Percentiles rank a stretch among this genome's conserved stretches.
Conservation (phyloP, 2,113 vertebrate genomes). For the Progne subis region DNA sequence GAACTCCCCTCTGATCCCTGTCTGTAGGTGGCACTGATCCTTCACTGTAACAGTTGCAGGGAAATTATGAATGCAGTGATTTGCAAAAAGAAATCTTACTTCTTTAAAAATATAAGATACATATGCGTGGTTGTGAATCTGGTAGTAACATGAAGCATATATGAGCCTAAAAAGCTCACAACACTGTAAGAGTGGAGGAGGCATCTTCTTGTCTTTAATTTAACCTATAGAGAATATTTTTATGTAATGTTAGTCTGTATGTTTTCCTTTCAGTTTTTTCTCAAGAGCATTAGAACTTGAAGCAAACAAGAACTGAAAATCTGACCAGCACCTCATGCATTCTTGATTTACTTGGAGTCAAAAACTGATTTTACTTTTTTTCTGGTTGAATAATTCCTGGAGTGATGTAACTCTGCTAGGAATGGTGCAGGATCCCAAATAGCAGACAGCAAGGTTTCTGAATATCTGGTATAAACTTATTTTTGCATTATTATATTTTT, state of each 20-base stretch:
- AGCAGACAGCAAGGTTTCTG: neutral
- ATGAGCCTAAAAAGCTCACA: constrained; percentile 8
- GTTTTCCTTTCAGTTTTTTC: constrained; percentile 12
- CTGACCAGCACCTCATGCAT: neutral
- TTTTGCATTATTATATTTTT: neutral
- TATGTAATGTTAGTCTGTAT: neutral
- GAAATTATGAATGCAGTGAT: neutral
- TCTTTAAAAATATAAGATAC: neutral
- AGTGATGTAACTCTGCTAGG: neutral
- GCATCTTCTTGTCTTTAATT: neutral
- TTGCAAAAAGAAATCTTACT: neutral
- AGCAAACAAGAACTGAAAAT: constrained; percentile 18
- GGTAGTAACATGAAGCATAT: neutral
- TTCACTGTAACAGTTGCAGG: constrained; percentile 32
- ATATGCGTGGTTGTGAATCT: neutral
- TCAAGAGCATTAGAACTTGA: constrained; percentile 2
- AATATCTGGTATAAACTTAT: neutral
- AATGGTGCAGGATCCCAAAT: neutral
- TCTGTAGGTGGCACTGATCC: constrained; percentile 71
- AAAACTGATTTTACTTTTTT: constrained; percentile 33
- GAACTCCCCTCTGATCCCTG: constrained; percentile 15
- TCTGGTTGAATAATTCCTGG: neutral
- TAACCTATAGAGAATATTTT: neutral
- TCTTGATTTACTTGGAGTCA: constrained; percentile 24
- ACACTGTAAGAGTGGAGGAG: neutral